Base-by-base conservation (phyloP, 1,140 invertebrate genomes). In the Drosophila grimshawi region DNA sequence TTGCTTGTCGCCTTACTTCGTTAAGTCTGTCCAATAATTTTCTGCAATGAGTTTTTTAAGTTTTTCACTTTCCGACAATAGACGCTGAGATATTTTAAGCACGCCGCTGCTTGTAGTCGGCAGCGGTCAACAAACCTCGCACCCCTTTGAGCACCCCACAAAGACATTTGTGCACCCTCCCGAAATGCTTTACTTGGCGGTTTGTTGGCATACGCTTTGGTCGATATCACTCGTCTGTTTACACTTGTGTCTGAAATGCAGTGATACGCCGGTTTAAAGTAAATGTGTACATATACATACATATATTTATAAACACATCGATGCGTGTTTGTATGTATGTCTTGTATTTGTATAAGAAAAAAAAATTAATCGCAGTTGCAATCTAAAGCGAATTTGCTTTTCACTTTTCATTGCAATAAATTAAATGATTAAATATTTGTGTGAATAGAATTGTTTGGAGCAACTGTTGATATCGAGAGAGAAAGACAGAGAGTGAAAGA, bases 381-480 rank as follows among this genome's bases (percentile, higher is more conserved):
- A 64, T 33, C 10, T 33, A 39, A 27, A 11, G 29, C 35, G 11
- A n/a, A 11, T 45, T 45, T 43, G 1, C 10, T 57, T 19, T 45
- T 10, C 30, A 30, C n/a, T 32, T 33, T 19, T 52, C 19, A 43
- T 35, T 35, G 45, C 8, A 46, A 60, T 60, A 10, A 37, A 29
- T 62, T 49, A 27, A 27, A 8, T 19, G 19, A 60, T 19, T 48
- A 59, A 29, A 27, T 59, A 59, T 43, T 55, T 33, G n/a, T 52
- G 49, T 6, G 63, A 45, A 53, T 19, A 55, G 27, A 55, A 32
- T 45, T 10, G 2, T 11, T 10, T 60, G 37, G 32, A 61, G 61
- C 67, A 70, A 63, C 67, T 70, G 67, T 63, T 63, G 60, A 59
- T 62, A 39, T 43, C 37, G 27, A 11, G n/a, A 35, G 0, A 8